These are phyloP conservation scores for Lasioglossum villosulum DNA, from an alignment of 2,888 invertebrate genomes.

Conservation along the genomic window DNA sequence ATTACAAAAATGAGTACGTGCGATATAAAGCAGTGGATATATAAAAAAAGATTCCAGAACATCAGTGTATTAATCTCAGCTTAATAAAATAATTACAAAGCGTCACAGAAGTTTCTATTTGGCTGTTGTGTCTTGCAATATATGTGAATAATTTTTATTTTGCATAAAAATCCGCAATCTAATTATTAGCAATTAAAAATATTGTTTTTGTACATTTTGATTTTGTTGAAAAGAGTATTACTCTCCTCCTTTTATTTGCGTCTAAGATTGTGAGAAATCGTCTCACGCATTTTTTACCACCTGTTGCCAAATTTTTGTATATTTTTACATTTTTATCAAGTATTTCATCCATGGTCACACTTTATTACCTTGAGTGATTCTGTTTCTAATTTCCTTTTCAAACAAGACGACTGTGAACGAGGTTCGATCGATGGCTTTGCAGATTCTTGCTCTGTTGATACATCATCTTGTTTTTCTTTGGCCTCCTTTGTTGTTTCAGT, in stretches of 20 bases:
- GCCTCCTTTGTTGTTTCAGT: slow-evolving; percentile 26
- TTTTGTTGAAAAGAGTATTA: background rate
- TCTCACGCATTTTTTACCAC: background rate
- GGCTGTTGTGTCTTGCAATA: too few species aligned
- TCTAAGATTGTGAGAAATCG: background rate
- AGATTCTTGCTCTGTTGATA: background rate
- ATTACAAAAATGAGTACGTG: too few species aligned
- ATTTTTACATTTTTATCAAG: slow-evolving; percentile 23
- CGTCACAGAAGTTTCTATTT: too few species aligned
- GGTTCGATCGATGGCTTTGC: background rate
- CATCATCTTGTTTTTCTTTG: slow-evolving; percentile 25
- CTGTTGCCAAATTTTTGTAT: background rate
- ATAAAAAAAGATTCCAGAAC: too few species aligned
- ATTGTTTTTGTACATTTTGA: background rate
- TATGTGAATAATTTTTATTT: too few species aligned
- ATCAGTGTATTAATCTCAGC: too few species aligned
- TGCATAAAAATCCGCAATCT: too few species aligned
- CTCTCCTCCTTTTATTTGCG: background rate
- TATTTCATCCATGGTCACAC: slow-evolving; percentile 27
- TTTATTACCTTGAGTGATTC: slow-evolving; percentile 26
- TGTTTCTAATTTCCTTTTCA: slow-evolving; percentile 18
- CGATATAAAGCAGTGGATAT: too few species aligned
- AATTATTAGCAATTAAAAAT: too few species aligned
- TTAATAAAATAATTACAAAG: too few species aligned
- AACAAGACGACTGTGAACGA: background rate